Evolutionary conservation across 1,140 invertebrate genomes (phyloP), one percentile per base, ranked within the genome.

Genomic region (Anoplophora glabripennis): DNA sequence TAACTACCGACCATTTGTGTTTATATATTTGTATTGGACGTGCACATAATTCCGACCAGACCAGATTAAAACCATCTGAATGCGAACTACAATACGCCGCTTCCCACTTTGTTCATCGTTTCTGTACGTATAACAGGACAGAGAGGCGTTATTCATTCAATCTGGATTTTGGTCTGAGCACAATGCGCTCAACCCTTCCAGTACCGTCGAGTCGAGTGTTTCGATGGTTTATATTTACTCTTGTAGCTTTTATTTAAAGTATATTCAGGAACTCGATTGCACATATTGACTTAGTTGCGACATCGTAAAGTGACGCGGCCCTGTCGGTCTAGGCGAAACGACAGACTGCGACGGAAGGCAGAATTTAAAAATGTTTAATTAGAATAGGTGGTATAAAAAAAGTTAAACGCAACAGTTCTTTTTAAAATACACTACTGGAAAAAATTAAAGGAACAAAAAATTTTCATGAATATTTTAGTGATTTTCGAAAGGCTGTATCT

Each of bases 61-160:
- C 38, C 38, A 41, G 38, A 41, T 41, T 17, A 12, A 41, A 41
- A 41, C 15, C 38, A 41, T 41, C 15, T n/a, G 15, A 41, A 12
- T 12, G n/a, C 38, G n/a, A 41, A 7, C 38, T 12, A 41, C 38
- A 41, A 41, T 41, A 41, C 38, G 15, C 38, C n/a, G 15, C 15
- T n/a, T 41, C 38, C 38, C 38, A 41, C 38, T 41, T 41, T 41
- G 38, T 41, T 41, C 38, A 41, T 41, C 38, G 38, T 41, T 41
- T 41, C 21, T 28, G 21, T 3, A 7, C 2, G 38, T n/a, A n/a
- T 28, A 28, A 28, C 21, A 28, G 21, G 21, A 28, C 21, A 5
- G 21, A 28, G 21, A 28, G 21, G 21, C 21, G 21, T 41, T 17
- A 15, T 41, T 41, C 38, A 41, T 41, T 41, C 38, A 41, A 41